Evolutionary conservation across 2,888 invertebrate species (phyloP).

Genomic region (Caenorhabditis panamensis): DNA sequence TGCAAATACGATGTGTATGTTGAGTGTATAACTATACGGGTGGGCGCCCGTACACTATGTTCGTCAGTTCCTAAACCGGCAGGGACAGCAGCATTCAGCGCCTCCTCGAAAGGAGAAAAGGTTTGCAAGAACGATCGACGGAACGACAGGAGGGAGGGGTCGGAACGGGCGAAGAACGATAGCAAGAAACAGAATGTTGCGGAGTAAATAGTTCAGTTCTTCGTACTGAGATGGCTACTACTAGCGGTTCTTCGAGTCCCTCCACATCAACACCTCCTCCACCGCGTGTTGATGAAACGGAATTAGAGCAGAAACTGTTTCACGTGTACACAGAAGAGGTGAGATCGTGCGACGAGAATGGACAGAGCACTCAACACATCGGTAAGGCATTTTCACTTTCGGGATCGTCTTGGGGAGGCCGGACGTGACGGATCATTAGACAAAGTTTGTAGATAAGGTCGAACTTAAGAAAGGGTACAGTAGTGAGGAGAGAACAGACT

Average conservation of each 20-base stretch:
- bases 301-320: constrained; percentile 41
- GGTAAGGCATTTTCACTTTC: constrained; percentile 25
- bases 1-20: constrained; percentile 30
- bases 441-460: background rate
- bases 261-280: constrained; percentile 18
- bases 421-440: constrained; percentile 4
- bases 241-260: constrained; percentile 21
- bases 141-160: constrained; percentile 33
- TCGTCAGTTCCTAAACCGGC: constrained; percentile 37
- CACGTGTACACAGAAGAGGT: constrained; percentile 41
- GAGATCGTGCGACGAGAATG: constrained; percentile 41
- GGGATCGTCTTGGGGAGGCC: background rate
- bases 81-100: background rate
- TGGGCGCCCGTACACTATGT: constrained; percentile 28
- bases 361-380: constrained; percentile 63
- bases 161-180: constrained; percentile 21
- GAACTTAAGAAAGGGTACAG: background rate
- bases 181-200: background rate
- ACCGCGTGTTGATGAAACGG: constrained; percentile 17
- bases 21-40: constrained; percentile 45
- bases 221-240: background rate
- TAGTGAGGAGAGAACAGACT: too few species aligned
- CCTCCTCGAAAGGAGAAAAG: constrained; percentile 12
- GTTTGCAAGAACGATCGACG: constrained; percentile 22
- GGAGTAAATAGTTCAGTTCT: constrained; percentile 32